phyloP scores from a whole-genome alignment of 2,888 invertebrate genomes.

The Pyrrhosoma nymphula region DNA sequence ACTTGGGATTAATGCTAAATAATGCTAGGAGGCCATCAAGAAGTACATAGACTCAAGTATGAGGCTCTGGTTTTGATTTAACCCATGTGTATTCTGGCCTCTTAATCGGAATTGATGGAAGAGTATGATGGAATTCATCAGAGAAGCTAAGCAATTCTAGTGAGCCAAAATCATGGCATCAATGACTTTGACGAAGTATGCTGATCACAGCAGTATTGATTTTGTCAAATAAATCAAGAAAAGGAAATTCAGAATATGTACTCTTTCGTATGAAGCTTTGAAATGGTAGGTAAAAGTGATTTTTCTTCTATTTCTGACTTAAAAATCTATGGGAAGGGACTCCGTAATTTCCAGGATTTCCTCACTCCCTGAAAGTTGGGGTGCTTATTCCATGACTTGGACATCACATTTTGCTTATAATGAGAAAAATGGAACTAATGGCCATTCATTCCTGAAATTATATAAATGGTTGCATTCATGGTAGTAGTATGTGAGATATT shows the following conservation, averaged over 20 bases:
- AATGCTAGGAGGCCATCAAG: not conserved
- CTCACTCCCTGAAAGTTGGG: not conserved
- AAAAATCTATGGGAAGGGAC: not conserved
- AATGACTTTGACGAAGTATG: not conserved
- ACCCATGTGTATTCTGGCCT: not conserved
- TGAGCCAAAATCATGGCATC: not conserved
- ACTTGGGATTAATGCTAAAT: not conserved
- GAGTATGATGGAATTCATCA: not conserved
- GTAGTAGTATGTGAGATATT: no score
- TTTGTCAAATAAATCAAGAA: not conserved
- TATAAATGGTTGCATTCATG: no score
- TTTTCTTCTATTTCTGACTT: not conserved
- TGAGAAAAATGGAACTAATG: no score
- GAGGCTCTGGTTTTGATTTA: not conserved
- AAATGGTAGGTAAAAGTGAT: not conserved
- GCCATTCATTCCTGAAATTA: no score
- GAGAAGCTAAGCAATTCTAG: not conserved
- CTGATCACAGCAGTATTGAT: not conserved
- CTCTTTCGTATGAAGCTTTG: not conserved
- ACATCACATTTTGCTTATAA: no score
- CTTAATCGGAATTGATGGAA: not conserved
- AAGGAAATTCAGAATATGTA: not conserved
- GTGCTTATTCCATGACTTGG: no score
- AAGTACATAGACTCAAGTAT: not conserved
- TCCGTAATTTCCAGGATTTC: not conserved